Percentiles rank a stretch among this genome's conserved stretches.
Evolutionary conservation across 2,113 vertebrate genomes (phyloP).

Genomic region (Neomonachus schauinslandi): DNA sequence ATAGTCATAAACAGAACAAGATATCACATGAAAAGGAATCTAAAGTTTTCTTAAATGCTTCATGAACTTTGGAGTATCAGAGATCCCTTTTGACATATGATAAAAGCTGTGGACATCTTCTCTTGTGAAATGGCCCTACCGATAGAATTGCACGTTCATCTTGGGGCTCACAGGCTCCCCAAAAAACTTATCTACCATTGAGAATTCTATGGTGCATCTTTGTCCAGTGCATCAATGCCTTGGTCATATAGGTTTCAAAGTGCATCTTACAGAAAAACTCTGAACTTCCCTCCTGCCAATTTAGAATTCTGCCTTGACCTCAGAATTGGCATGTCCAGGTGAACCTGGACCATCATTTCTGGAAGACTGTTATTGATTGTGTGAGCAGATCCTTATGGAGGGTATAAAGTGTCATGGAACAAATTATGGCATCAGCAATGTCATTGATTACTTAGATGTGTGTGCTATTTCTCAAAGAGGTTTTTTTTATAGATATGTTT

Average conservation of each 20-base stretch:
- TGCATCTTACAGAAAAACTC: background rate
- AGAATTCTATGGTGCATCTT: background rate
- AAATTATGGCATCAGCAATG: background rate
- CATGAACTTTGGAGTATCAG: background rate
- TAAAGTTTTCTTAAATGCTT: background rate
- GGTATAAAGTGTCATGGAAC: background rate
- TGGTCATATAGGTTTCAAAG: background rate
- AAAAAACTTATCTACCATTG: background rate
- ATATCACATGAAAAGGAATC: constrained; percentile 54
- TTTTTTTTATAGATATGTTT: background rate
- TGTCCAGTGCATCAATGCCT: background rate
- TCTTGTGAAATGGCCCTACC: background rate
- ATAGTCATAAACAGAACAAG: constrained; percentile 69
- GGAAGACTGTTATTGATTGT: background rate
- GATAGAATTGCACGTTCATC: background rate
- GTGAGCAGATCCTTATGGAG: background rate
- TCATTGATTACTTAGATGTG: background rate
- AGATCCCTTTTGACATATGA: background rate
- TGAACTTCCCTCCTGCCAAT: background rate
- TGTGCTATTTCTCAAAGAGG: background rate
- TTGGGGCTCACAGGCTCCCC: background rate
- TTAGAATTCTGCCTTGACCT: background rate
- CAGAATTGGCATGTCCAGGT: background rate
- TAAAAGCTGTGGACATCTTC: background rate
- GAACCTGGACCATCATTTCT: background rate